A percentile compares a stretch with the other conserved stretches of the same genome.
Evolutionary conservation across 2,797 vertebrate species (phyloP).

Genomic region (Euphonia xanthogaster): DNA sequence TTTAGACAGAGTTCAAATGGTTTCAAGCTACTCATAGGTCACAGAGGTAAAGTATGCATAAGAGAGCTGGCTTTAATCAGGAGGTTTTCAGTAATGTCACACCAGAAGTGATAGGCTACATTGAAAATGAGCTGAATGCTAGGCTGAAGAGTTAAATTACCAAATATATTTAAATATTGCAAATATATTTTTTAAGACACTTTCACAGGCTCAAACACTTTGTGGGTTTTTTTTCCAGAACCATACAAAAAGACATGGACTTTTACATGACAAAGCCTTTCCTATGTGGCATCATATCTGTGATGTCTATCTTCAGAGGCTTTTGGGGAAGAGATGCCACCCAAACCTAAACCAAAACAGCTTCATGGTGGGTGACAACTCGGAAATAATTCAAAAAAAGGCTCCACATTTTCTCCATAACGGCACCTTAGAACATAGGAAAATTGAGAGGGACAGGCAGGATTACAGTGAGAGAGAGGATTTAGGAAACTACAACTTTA

Average conservation of each 20-base stretch:
- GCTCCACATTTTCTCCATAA: background rate
- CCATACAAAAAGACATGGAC: background rate
- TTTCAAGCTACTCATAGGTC: constrained; percentile 63
- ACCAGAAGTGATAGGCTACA: constrained; percentile 34
- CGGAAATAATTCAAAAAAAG: background rate
- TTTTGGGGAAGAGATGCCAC: background rate
- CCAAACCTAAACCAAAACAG: background rate
- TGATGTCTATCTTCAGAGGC: background rate
- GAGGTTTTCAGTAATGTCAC: constrained; percentile 42
- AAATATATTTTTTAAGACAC: background rate
- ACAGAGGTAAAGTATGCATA: constrained; percentile 60
- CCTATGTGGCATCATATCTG: background rate
- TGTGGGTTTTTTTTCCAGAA: background rate
- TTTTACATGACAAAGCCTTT: background rate
- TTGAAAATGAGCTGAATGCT: constrained; percentile 15
- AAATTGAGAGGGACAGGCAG: constrained; percentile 29
- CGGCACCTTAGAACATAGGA: background rate
- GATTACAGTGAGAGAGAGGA: background rate
- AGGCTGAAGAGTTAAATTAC: constrained; percentile 22
- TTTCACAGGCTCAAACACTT: background rate
- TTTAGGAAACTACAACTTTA: constrained; percentile 44
- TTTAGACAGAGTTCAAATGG: constrained; percentile 60
- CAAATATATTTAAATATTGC: background rate
- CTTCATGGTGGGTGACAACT: background rate
- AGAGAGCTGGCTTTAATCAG: constrained; percentile 59